Conservation (phyloP, 2,797 vertebrate genomes). For the Somateria mollissima region DNA sequence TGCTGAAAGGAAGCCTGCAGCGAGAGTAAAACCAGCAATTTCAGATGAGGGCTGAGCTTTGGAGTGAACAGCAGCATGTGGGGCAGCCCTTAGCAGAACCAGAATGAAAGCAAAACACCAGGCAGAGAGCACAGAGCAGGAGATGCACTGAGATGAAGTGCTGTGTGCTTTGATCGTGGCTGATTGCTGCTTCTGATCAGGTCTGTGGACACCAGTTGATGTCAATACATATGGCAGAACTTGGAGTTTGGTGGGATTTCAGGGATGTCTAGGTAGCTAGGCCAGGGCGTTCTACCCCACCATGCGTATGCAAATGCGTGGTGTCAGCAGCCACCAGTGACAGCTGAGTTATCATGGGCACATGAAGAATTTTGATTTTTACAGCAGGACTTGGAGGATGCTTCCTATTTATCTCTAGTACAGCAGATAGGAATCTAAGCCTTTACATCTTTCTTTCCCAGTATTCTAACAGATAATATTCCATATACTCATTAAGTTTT, state of each 20-base stretch:
- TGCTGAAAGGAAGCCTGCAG: constrained; percentile 13
- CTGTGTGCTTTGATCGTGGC: not conserved
- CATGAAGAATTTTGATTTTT: not conserved
- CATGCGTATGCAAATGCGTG: accelerated
- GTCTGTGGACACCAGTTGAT: not conserved
- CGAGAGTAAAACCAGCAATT: not conserved
- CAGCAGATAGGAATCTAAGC: not conserved
- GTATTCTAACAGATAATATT: not conserved
- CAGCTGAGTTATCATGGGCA: not conserved
- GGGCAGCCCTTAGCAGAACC: not conserved
- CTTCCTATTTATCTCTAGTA: not conserved
- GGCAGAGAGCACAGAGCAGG: not conserved
- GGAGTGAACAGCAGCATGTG: not conserved
- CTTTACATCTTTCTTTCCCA: not conserved
- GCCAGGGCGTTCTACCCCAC: not conserved
- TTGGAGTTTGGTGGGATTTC: not conserved
- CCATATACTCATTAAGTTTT: not conserved
- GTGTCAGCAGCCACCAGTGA: not conserved
- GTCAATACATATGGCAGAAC: not conserved
- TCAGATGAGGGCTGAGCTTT: not conserved
- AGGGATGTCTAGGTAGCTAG: not conserved
- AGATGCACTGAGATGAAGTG: not conserved
- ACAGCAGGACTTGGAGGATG: not conserved
- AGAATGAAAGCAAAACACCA: not conserved
- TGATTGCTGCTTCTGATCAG: not conserved